Conservation (phyloP, 2,113 vertebrate species). For the Gnathonemus longibarbis region DNA sequence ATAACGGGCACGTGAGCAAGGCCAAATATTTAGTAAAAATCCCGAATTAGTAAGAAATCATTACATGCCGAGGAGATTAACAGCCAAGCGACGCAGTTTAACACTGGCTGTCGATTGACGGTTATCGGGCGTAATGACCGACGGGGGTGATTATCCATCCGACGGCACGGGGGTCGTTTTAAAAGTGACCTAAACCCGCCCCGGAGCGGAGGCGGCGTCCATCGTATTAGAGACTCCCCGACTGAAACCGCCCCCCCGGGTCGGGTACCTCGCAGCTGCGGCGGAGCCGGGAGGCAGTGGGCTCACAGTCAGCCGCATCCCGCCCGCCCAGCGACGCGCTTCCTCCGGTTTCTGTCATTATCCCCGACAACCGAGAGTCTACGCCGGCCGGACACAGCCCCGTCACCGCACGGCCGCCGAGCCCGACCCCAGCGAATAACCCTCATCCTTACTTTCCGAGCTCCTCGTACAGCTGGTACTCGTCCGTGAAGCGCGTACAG, state of each 20-base stretch:
- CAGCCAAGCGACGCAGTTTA: not conserved
- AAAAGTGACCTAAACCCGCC: not conserved
- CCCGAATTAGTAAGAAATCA: not conserved
- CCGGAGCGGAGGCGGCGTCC: not conserved
- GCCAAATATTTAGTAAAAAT: not conserved
- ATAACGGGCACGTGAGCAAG: not conserved
- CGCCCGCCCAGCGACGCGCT: not conserved
- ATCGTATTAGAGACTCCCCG: not conserved
- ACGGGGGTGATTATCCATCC: not conserved
- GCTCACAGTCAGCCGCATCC: not conserved
- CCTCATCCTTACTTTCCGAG: constrained; percentile 80
- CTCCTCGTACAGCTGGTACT: constrained; percentile 91
- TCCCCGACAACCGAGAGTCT: not conserved
- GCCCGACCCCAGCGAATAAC: not conserved
- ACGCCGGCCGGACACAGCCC: not conserved
- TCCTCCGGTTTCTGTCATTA: not conserved
- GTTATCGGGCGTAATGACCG: not conserved
- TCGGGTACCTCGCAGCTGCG: not conserved
- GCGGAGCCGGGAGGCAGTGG: not conserved
- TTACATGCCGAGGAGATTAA: not conserved
- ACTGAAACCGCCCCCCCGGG: not conserved
- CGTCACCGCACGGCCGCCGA: not conserved
- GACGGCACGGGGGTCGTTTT: not conserved
- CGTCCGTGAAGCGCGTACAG: constrained; percentile 90
- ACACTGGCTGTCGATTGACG: not conserved